Evolutionary conservation across 92 coral and sea anemone genomes (phyloP).

Genomic region (Anthopleura xanthogrammica): DNA sequence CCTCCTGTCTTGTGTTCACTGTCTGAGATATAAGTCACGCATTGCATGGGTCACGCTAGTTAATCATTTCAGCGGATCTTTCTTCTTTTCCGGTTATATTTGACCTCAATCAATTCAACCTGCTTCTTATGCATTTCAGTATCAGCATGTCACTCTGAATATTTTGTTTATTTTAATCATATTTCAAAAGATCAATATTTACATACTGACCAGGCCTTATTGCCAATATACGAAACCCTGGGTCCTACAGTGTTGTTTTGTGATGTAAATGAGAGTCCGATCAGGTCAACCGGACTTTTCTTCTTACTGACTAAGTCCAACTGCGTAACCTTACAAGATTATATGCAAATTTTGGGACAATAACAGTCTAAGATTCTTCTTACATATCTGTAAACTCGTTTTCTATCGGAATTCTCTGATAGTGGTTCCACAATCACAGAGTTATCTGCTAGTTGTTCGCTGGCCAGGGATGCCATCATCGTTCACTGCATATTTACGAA

Average conservation of each 20-base stretch:
- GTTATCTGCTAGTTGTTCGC: neutral
- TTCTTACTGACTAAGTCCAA: neutral
- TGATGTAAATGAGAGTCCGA: constrained; percentile 10
- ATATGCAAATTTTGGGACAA: constrained; percentile 25
- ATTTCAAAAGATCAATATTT: too few relatives aligned
- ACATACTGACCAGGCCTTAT: constrained; percentile 6
- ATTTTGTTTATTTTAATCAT: too few relatives aligned
- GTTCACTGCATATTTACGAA: neutral
- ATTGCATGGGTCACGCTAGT: too few relatives aligned
- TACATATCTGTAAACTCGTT: neutral
- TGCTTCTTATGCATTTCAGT: too few relatives aligned
- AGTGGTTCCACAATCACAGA: neutral
- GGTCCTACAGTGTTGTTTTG: neutral
- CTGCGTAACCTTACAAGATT: constrained; percentile 11
- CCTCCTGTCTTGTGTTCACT: too few relatives aligned
- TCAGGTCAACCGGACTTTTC: neutral
- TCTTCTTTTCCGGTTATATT: too few relatives aligned
- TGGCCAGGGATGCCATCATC: neutral
- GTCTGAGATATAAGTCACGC: too few relatives aligned
- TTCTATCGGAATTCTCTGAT: constrained; percentile 31
- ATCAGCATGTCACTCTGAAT: too few relatives aligned
- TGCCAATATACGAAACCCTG: neutral
- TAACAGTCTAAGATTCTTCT: constrained; percentile 17
- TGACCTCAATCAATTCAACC: too few relatives aligned
- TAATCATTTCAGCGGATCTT: too few relatives aligned